These are phyloP conservation scores for Xiphydria camelus DNA, from an alignment of 2,888 invertebrate genomes.

Conservation along the genomic window DNA sequence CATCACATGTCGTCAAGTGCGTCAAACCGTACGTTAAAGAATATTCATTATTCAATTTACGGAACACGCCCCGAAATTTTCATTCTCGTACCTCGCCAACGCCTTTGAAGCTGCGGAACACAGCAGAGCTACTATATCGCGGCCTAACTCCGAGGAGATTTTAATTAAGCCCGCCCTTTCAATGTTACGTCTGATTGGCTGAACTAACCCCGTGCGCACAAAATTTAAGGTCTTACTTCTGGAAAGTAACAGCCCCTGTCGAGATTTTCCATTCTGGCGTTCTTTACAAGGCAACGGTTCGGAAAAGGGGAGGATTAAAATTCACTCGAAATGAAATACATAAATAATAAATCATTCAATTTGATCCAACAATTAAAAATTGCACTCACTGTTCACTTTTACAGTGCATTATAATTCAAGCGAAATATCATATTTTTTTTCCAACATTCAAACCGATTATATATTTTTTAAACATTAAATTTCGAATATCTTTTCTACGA, in stretches of 20 bases:
- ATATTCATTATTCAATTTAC: too few species aligned
- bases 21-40: too few species aligned
- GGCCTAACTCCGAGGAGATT: conserved; percentile 47
- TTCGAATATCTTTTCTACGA: too few species aligned
- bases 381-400: too few species aligned
- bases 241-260: conserved; percentile 17
- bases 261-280: too few species aligned
- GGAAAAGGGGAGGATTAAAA: background rate
- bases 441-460: too few species aligned
- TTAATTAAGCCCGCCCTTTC: conserved; percentile 58
- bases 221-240: conserved; percentile 45
- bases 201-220: conserved; percentile 46
- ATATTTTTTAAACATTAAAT: too few species aligned
- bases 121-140: too few species aligned
- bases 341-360: conserved; percentile 12
- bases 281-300: conserved; percentile 2
- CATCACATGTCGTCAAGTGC: too few species aligned
- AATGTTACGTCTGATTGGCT: conserved; percentile 55
- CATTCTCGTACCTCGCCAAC: conserved; percentile 41
- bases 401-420: too few species aligned
- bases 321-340: background rate
- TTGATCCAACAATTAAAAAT: conserved; percentile 10
- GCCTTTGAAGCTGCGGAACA: too few species aligned
- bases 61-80: too few species aligned
- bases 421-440: conserved; percentile 3